A percentile compares a stretch with the other conserved stretches of the same genome.
These are phyloP conservation scores for Tokudaia muenninki DNA, from an alignment of 2,797 vertebrate species.

Conservation along the genomic window DNA sequence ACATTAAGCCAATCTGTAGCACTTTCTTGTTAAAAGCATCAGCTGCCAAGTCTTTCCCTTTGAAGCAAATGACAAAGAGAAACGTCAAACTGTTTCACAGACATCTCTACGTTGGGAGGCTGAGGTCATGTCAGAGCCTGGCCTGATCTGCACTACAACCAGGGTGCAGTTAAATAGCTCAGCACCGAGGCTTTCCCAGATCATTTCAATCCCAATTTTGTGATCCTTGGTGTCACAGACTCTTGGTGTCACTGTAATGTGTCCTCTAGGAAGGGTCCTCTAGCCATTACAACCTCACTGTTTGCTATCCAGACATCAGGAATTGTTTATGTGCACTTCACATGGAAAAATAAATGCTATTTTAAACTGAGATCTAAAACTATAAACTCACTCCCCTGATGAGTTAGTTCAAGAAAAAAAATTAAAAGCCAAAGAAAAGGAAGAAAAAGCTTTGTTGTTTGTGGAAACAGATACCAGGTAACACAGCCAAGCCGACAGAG, in stretches of 20 bases:
- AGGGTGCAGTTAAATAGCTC: neutral
- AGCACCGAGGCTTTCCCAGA: neutral
- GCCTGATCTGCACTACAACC: neutral
- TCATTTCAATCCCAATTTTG: neutral
- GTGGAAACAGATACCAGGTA: fast-evolving
- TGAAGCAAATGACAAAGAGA: slow-evolving; percentile 58
- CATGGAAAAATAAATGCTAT: slow-evolving; percentile 54
- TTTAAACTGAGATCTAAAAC: slow-evolving; percentile 43
- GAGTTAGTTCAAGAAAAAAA: slow-evolving; percentile 11
- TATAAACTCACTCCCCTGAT: slow-evolving; percentile 10
- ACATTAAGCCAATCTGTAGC: slow-evolving; percentile 38
- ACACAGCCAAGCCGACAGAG: neutral
- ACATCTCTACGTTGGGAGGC: neutral
- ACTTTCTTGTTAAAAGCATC: slow-evolving; percentile 70
- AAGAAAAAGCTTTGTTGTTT: neutral
- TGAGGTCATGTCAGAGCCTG: neutral
- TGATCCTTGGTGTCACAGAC: neutral
- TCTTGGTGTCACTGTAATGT: neutral
- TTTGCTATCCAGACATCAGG: slow-evolving; percentile 20
- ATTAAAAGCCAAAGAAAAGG: slow-evolving; percentile 3
- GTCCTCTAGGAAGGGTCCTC: neutral
- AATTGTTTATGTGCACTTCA: neutral
- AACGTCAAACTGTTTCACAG: neutral
- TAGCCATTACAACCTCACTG: neutral
- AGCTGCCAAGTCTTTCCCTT: slow-evolving; percentile 58